Evolutionary conservation across 1,140 invertebrate genomes (phyloP).

Genomic region (Sminthurides bifidus): DNA sequence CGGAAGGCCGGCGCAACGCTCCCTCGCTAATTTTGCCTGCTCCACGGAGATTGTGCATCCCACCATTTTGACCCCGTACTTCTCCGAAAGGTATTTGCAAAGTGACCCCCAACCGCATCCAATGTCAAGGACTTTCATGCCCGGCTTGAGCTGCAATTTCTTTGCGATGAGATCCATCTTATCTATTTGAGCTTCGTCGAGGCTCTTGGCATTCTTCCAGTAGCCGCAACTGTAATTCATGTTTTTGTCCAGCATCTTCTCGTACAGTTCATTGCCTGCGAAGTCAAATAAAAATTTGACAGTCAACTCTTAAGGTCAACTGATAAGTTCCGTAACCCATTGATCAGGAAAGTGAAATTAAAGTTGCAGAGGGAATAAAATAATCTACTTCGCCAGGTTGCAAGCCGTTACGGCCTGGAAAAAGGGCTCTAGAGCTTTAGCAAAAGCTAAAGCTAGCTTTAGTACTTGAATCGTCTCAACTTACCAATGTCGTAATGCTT

Average conservation of each 20-base stretch:
- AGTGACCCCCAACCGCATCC: constrained; percentile 15
- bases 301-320: background rate
- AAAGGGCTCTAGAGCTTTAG: background rate
- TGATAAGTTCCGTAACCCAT: background rate
- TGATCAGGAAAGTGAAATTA: background rate
- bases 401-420: background rate
- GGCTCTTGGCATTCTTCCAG: constrained; percentile 20
- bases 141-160: constrained; percentile 31
- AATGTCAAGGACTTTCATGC: constrained; percentile 25
- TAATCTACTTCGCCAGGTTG: background rate
- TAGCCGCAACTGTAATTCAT: constrained; percentile 29
- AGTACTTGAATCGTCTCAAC: background rate
- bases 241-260: constrained; percentile 20
- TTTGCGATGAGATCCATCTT: constrained; percentile 34
- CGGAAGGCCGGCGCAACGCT: constrained; percentile 8
- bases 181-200: constrained; percentile 32
- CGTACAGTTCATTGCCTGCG: constrained; percentile 27
- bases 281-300: background rate
- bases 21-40: constrained; percentile 8
- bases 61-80: constrained; percentile 15
- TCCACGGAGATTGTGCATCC: constrained; percentile 14
- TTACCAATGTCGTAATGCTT: constrained; percentile 28
- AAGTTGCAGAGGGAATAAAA: background rate
- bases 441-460: background rate
- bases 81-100: constrained; percentile 15